Evolutionary conservation across 2,888 invertebrate species (phyloP).

Genomic region (Dryococelus australis): DNA sequence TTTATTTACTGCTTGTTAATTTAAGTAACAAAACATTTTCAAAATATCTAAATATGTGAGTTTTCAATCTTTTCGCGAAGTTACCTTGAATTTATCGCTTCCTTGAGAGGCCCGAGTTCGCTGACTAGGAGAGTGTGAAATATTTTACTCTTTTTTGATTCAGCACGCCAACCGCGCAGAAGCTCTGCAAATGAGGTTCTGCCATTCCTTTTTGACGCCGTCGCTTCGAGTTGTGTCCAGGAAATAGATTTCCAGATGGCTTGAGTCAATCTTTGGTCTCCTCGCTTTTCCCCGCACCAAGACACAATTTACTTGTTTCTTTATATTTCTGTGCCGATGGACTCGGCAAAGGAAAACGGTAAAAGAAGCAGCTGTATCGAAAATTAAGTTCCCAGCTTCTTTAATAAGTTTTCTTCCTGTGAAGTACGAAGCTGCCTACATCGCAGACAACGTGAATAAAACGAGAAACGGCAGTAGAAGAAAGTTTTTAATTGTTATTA

Average conservation of each 20-base stretch:
- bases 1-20: too few species aligned
- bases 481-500: too few species aligned
- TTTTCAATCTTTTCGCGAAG: too few species aligned
- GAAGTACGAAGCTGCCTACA: neutral
- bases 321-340: neutral
- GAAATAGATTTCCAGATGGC: slow-evolving; percentile 8
- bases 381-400: neutral
- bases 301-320: neutral
- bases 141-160: neutral
- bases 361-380: neutral
- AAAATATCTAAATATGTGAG: too few species aligned
- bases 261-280: neutral
- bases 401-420: neutral
- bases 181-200: neutral
- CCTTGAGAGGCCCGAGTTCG: too few species aligned
- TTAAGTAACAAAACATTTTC: too few species aligned
- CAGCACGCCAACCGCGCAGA: neutral
- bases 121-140: too few species aligned
- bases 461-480: too few species aligned
- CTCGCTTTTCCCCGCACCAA: neutral
- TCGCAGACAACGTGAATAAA: too few species aligned
- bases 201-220: neutral
- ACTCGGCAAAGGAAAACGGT: neutral
- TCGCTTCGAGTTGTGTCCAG: neutral
- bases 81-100: too few species aligned